These are phyloP conservation scores for Parnassius smintheus DNA, from an alignment of 2,888 invertebrate species.

Conservation along the genomic window DNA sequence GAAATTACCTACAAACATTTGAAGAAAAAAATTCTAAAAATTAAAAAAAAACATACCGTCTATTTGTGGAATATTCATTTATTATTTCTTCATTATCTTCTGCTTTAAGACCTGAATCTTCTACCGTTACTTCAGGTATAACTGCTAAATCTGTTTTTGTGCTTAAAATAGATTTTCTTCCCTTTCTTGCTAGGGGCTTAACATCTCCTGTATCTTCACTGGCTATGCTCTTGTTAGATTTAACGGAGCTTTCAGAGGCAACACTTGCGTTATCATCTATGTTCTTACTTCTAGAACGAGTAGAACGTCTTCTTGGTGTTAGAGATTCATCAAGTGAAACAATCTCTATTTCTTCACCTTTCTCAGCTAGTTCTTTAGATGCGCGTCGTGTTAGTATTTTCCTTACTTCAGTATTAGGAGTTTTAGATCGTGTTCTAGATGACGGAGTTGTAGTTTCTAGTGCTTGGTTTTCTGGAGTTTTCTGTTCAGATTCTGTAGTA, in stretches of 20 bases:
- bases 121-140: constrained; percentile 65
- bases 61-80: constrained; percentile 11
- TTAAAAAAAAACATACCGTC: constrained; percentile 7
- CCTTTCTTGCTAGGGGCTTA: constrained; percentile 47
- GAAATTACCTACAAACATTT: too few species aligned
- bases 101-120: constrained; percentile 42
- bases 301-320: constrained; percentile 55
- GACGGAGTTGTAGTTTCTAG: constrained; percentile 32
- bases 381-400: constrained; percentile 64
- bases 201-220: constrained; percentile 48
- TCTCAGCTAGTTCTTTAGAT: constrained; percentile 61
- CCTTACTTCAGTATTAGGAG: constrained; percentile 58
- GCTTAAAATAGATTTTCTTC: constrained; percentile 53
- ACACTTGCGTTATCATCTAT: constrained; percentile 63
- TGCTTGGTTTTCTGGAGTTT: constrained; percentile 43
- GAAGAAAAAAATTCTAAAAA: background rate
- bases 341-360: constrained; percentile 47
- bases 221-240: constrained; percentile 47
- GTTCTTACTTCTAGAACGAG: constrained; percentile 49
- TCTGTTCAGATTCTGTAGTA: constrained; percentile 39
- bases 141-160: constrained; percentile 67
- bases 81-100: constrained; percentile 3
- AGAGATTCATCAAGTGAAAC: constrained; percentile 44
- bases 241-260: constrained; percentile 55
- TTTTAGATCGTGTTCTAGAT: constrained; percentile 47